Base-by-base conservation (phyloP, 2,888 invertebrate species). In the Carcina quercana region DNA sequence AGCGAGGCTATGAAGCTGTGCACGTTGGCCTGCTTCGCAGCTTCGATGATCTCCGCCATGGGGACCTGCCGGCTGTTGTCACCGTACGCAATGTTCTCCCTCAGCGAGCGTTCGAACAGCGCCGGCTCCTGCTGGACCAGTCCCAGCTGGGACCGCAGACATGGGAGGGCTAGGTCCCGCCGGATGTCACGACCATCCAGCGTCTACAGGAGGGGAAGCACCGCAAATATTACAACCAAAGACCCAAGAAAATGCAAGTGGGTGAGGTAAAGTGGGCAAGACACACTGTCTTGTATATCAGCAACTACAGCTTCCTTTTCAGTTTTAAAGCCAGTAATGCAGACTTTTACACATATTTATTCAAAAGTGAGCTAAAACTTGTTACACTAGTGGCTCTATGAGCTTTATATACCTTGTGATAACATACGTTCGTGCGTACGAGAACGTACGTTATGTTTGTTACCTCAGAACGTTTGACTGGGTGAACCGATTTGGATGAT, bases 1-100 rank as follows among this genome's bases (percentile, higher is more conserved):
- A 94, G 61, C 1, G 86, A 78, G 6, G 86, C 71, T 15, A 94
- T 88, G 56, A 94, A 95, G 29, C 71, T 72, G 59, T 94, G 94
- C 46, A 94, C 92, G 50, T 94, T 93, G 2, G 94, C 91, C 56
- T 87, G 87, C 44, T 87, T 87, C 2, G 92, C 91, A 0, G 91
- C 91, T 19, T 79, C 78, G 1, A 93, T 88, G 36, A 94, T 85
- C 59, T 93, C 93, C 3, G 86, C 85, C 79, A 89, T 86, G 10
- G 86, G 53, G 15, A 91, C 88, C 3, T 63, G 14, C 8, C 25
- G 22, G 8, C 17, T 58, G 58, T 89, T 91, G 62, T 92, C 92
- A 1, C 95, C 96, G 65, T 95, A 95, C 0, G 92, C 91, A 55
- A 96, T 95, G 69, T 96, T 96, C 51, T 95, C 93, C 0, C 88